Evolutionary conservation across 2,113 vertebrate genomes (phyloP), one percentile per base, ranked within the genome.

Genomic region (Jaculus jaculus): DNA sequence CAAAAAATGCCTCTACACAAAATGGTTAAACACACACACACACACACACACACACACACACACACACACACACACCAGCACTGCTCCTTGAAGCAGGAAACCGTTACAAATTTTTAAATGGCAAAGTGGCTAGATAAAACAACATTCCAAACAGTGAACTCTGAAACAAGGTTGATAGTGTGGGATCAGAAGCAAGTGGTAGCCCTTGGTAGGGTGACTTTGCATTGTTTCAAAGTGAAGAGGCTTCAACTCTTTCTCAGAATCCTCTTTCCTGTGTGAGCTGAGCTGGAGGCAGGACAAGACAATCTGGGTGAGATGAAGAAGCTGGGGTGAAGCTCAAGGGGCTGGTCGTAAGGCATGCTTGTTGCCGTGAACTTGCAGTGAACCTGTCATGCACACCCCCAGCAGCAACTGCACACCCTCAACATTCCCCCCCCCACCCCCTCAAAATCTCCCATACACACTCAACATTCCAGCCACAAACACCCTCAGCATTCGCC

Each of bases 311-410:
- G 24, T 73, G 54, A 28, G 69, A 15, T 42, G 12, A 4, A 17
- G 13, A 69, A 68, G 68, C 47, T 2, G 15, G 16, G 28, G 0
- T 24, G 13, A 69, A 81, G 63, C 24, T 34, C 10, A 16, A n/a
- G 63, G 34, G 2, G 23, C 37, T 3, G 11, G 1, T 1, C 6
- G 3, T 24, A 66, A 23, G 34, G 28, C 17, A 21, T 8, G 2
- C 3, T 1, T 23, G 12, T 23, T 21, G 12, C 58, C 20, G 9
- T 5, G 26, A 66, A 26, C 32, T 13, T 1, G 4, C 7, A 2
- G 23, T 6, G 47, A 65, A 32, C 58, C 61, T 34, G 30, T 26
- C 15, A 34, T 68, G 30, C 17, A 20, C 2, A 0, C 73, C 13
- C 54, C 39, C 42, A 7, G 58, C 21, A 28, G 1, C 21, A n/a